Evolutionary conservation across 2,888 invertebrate genomes (phyloP).

Genomic region (Leptopterna dolabrata): DNA sequence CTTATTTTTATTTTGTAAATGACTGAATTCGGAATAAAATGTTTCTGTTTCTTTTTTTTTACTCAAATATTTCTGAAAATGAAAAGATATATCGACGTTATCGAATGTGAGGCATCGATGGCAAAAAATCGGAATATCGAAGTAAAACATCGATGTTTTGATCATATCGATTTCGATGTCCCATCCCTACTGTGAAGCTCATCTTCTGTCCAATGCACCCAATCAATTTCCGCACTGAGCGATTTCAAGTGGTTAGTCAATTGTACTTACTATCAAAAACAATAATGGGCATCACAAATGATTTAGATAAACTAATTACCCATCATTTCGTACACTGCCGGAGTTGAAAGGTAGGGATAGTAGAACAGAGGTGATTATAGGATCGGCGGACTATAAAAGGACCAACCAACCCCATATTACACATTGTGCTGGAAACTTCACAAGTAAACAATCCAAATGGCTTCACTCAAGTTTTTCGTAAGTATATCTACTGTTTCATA

Average conservation of each 20-base stretch:
- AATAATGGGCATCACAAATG: not conserved
- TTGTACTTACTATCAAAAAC: not conserved
- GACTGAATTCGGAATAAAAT: too few species aligned
- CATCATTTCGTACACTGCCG: not conserved
- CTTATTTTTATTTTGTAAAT: too few species aligned
- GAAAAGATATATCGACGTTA: too few species aligned
- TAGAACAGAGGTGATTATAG: not conserved
- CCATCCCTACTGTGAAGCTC: too few species aligned
- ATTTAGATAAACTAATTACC: not conserved
- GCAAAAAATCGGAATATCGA: too few species aligned
- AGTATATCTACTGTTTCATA: not conserved
- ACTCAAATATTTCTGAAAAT: too few species aligned
- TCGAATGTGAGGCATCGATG: too few species aligned
- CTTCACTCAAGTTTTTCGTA: constrained; percentile 3
- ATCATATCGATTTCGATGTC: too few species aligned
- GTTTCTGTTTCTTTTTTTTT: too few species aligned
- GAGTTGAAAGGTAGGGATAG: not conserved
- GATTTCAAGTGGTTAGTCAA: not conserved
- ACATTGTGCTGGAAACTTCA: not conserved
- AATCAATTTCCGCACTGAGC: not conserved
- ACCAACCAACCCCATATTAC: not conserved
- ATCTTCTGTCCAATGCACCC: not conserved
- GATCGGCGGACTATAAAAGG: not conserved
- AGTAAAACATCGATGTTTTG: too few species aligned
- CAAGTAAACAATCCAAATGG: not conserved